A percentile compares a stretch with the other conserved stretches of the same genome.
These are phyloP conservation scores for Macquaria australasica DNA, from an alignment of 2,113 vertebrate species.

Conservation along the genomic window DNA sequence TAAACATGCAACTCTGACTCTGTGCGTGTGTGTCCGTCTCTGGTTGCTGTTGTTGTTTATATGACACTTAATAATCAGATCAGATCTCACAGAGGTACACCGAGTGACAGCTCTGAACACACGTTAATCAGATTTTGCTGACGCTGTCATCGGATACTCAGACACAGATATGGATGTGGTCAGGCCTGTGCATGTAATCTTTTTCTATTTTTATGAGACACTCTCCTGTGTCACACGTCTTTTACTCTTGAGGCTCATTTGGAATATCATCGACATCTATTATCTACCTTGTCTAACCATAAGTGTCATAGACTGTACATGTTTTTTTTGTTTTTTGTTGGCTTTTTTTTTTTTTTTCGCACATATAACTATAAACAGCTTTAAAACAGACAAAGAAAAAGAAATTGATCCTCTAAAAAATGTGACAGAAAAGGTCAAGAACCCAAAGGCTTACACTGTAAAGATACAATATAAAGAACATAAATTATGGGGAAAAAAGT, in stretches of 20 bases:
- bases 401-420: neutral
- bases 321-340: no score
- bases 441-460: neutral
- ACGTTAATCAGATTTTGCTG: conserved; percentile 1
- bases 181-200: neutral
- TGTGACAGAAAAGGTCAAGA: neutral
- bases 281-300: neutral
- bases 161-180: neutral
- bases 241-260: neutral
- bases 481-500: no score
- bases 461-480: neutral
- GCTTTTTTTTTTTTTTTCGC: neutral
- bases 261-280: neutral
- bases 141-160: conserved; percentile 14
- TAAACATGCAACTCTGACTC: neutral
- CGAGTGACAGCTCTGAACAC: neutral
- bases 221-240: neutral
- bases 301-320: no score
- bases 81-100: neutral
- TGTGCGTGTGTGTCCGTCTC: neutral
- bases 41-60: conserved; percentile 7
- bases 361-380: neutral
- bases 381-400: neutral
- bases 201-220: neutral
- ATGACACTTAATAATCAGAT: neutral